Base-by-base conservation (phyloP, 1,140 invertebrate species). In the Hydropsyche tenuis region DNA sequence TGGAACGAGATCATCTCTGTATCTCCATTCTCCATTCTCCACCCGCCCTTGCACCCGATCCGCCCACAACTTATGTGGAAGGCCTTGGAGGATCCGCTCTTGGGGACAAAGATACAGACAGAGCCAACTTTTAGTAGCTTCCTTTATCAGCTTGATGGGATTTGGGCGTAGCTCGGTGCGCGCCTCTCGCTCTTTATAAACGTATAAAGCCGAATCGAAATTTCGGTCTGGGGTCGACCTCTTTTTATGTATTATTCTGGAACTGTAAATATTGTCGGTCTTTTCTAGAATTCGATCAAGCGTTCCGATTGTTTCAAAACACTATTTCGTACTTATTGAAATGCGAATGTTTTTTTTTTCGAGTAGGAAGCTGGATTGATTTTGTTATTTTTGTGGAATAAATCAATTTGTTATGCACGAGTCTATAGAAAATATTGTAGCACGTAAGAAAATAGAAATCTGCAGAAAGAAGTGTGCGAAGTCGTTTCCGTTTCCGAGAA, bases 71-170 rank as follows among this genome's bases (percentile, higher is more conserved):
- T n/a, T n/a, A n/a, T n/a, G n/a, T n/a, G n/a, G n/a, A n/a, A n/a
- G n/a, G n/a, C n/a, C n/a, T n/a, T n/a, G n/a, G n/a, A 62, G 56
- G 6, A 62, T 62, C 56, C 3, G 9, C 56, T 25, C 56, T 14
- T 5, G 18, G 1, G 12, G 18, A 64, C 48, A 73, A 73, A 70
- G 73, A 75, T 56, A 75, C 73, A 74, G 14, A 53, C 30, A 37
- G 30, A 37, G 30, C 30, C 62, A 75, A 37, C 53, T 73, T 76
- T 71, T 73, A 72, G 72, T 76, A 76, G 72, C 75, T 77, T 76
- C 73, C 75, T 77, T 77, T 74, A 77, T 77, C 75, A 74, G 75
- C 69, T 72, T 68, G 75, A 77, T 77, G 73, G 75, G 75, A 74
- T 74, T 77, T 70, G 72, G 73, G 45, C 74, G 75, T 77, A n/a